phyloP scores from a whole-genome alignment of 2,113 vertebrate species.

The Chaetodon trifascialis region DNA sequence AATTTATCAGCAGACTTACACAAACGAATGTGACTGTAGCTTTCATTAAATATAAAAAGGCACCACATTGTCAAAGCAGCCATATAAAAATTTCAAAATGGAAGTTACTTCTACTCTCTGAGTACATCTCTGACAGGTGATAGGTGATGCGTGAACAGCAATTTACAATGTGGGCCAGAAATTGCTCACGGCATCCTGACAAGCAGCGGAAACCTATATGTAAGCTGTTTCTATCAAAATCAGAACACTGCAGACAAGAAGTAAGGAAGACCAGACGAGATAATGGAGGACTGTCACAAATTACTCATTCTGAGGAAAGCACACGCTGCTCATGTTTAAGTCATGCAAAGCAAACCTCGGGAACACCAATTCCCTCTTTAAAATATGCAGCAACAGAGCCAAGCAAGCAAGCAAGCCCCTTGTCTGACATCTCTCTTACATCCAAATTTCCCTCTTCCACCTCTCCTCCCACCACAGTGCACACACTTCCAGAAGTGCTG shows the following conservation, averaged over 20 bases:
- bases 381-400: slow-evolving; percentile 49
- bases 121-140: background rate
- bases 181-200: background rate
- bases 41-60: background rate
- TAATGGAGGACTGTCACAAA: slow-evolving; percentile 33
- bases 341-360: slow-evolving; percentile 48
- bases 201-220: slow-evolving; percentile 3
- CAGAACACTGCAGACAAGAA: background rate
- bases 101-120: background rate
- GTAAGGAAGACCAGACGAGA: slow-evolving; percentile 11
- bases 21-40: background rate
- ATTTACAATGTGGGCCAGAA: background rate
- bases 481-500: slow-evolving; percentile 40
- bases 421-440: slow-evolving; percentile 39
- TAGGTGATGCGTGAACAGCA: slow-evolving; percentile 7
- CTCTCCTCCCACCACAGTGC: background rate
- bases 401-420: slow-evolving; percentile 40
- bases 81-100: background rate
- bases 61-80: background rate
- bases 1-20: background rate
- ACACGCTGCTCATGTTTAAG: slow-evolving; percentile 48
- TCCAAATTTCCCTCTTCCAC: slow-evolving; percentile 15
- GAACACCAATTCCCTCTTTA: slow-evolving; percentile 38
- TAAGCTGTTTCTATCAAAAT: slow-evolving; percentile 3
- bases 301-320: slow-evolving; percentile 12